phyloP scores from a whole-genome alignment of 2,888 invertebrate species.

The Pollenia labialis region DNA sequence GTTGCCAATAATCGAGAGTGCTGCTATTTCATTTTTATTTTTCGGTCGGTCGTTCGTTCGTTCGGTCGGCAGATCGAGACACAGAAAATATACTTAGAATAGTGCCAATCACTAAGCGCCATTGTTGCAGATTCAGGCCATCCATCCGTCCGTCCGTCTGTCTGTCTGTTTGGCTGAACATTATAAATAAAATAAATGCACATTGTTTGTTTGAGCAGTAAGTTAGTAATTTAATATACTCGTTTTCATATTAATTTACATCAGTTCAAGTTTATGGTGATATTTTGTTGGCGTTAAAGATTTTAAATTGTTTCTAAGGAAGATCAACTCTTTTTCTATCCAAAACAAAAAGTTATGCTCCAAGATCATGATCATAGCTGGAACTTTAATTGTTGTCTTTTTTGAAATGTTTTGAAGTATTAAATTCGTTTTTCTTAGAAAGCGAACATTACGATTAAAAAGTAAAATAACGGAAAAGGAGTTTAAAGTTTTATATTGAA shows the following conservation, averaged over 20 bases:
- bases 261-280: conserved; percentile 50
- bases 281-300: background rate
- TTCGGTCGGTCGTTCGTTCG: conserved; percentile 4
- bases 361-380: conserved; percentile 57
- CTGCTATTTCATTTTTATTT: conserved; percentile 11
- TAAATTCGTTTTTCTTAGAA: conserved; percentile 12
- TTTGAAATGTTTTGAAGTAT: background rate
- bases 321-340: conserved; percentile 13
- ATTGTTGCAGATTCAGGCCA: background rate
- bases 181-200: conserved; percentile 23
- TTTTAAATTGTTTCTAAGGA: conserved; percentile 24
- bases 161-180: conserved; percentile 28
- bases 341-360: conserved; percentile 22
- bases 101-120: conserved; percentile 23
- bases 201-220: background rate
- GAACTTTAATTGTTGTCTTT: conserved; percentile 46
- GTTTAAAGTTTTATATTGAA: too few relatives aligned
- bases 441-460: conserved; percentile 10
- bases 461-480: background rate
- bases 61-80: background rate
- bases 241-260: conserved; percentile 59
- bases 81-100: conserved; percentile 2
- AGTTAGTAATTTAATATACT: conserved; percentile 61
- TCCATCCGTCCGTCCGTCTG: background rate
- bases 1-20: conserved; percentile 60